phyloP scores from a whole-genome alignment of 2,797 vertebrate species.

The Cirrhinus mrigala region DNA sequence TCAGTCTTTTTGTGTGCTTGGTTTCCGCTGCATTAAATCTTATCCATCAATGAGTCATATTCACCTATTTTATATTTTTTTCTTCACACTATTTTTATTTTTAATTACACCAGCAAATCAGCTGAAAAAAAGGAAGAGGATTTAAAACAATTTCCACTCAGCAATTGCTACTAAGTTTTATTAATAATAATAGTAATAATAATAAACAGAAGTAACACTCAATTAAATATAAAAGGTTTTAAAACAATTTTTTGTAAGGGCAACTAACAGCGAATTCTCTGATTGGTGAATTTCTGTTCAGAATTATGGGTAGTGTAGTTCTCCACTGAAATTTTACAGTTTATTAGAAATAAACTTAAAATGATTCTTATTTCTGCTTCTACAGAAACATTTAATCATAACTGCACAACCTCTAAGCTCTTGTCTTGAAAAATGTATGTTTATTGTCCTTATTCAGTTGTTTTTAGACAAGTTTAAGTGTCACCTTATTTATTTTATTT shows the following conservation, averaged over 20 bases:
- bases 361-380: neutral
- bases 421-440: too few relatives aligned
- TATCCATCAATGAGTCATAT: neutral
- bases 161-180: too few relatives aligned
- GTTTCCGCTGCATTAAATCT: neutral
- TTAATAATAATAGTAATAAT: neutral
- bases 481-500: neutral
- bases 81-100: neutral
- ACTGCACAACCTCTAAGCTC: too few relatives aligned
- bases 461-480: too few relatives aligned
- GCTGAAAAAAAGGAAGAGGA: neutral
- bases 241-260: neutral
- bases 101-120: neutral
- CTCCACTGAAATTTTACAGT: too few relatives aligned
- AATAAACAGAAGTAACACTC: too few relatives aligned
- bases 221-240: neutral
- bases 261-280: neutral
- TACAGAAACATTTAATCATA: neutral
- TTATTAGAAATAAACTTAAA: too few relatives aligned
- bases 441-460: too few relatives aligned
- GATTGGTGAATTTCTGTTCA: neutral
- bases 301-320: slow-evolving; percentile 15
- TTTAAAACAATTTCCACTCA: neutral
- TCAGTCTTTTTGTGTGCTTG: neutral
- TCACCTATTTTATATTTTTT: neutral